Evolutionary conservation across 2,113 vertebrate species (phyloP).

Genomic region (Sciurus niger): DNA sequence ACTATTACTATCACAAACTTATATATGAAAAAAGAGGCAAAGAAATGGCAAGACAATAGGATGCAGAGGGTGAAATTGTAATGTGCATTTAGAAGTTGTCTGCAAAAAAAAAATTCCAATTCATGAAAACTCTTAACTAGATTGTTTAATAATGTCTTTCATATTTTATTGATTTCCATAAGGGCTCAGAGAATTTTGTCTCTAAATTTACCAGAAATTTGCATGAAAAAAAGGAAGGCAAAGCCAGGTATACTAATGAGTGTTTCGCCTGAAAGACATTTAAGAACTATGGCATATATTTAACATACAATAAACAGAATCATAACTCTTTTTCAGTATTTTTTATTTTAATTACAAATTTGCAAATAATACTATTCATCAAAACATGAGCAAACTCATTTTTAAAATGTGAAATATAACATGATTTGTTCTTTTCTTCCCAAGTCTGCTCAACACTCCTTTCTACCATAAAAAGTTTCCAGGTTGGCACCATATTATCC

Average conservation of each 20-base stretch:
- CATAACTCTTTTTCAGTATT: background rate
- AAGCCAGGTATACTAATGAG: background rate
- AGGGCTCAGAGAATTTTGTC: background rate
- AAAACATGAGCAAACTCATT: background rate
- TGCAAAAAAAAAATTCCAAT: background rate
- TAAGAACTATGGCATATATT: background rate
- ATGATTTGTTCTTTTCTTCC: background rate
- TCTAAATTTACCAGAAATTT: background rate
- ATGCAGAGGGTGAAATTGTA: background rate
- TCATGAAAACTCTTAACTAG: constrained; percentile 26
- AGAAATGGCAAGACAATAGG: background rate
- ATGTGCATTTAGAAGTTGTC: background rate
- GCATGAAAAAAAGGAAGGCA: background rate
- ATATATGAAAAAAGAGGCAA: background rate
- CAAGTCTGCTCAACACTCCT: background rate
- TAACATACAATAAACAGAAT: constrained; percentile 17
- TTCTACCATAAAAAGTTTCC: background rate
- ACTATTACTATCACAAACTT: background rate
- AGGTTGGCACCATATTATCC: background rate
- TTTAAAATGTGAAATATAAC: background rate
- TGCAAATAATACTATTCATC: background rate
- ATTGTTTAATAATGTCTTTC: background rate
- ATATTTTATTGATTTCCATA: background rate
- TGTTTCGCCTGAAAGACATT: background rate
- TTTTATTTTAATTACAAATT: background rate